phyloP scores from a whole-genome alignment of 2,888 invertebrate species.

The Drosophila putrida region DNA sequence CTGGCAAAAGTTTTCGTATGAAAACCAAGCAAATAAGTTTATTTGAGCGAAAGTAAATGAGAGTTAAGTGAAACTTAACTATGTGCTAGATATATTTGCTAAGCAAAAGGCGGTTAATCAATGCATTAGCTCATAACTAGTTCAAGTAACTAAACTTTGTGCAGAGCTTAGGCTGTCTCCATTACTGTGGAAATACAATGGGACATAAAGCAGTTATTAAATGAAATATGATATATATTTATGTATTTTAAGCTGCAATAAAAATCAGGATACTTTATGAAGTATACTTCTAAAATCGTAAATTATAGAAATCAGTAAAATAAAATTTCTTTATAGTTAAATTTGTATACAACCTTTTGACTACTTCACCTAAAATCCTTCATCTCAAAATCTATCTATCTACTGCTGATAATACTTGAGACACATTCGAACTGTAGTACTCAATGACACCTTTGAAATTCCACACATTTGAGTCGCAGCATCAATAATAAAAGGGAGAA shows the following conservation, averaged over 20 bases:
- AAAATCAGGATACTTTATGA: too few relatives aligned
- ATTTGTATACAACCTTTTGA: neutral
- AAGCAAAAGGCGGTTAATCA: conserved; percentile 56
- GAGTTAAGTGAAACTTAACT: conserved; percentile 68
- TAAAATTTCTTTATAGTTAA: neutral
- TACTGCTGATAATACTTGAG: conserved; percentile 7
- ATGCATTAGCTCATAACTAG: conserved; percentile 56
- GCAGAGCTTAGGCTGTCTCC: neutral
- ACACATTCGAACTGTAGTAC: conserved; percentile 15
- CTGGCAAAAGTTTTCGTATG: conserved; percentile 71
- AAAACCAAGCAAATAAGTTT: conserved; percentile 67
- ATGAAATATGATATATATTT: neutral
- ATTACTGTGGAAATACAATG: conserved; percentile 5
- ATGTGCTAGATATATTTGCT: conserved; percentile 37
- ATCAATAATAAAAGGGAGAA: conserved; percentile 11
- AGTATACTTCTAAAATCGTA: too few relatives aligned
- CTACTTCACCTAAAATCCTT: neutral
- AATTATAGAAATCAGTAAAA: neutral
- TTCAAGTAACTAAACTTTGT: conserved; percentile 20
- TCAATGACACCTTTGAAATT: conserved; percentile 52
- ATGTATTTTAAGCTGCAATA: too few relatives aligned
- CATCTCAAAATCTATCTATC: neutral
- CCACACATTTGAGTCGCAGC: conserved; percentile 7
- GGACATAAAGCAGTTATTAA: too few relatives aligned
- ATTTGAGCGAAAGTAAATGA: conserved; percentile 64